These are phyloP conservation scores for Asobara japonica DNA, from an alignment of 1,140 invertebrate species.

Conservation along the genomic window DNA sequence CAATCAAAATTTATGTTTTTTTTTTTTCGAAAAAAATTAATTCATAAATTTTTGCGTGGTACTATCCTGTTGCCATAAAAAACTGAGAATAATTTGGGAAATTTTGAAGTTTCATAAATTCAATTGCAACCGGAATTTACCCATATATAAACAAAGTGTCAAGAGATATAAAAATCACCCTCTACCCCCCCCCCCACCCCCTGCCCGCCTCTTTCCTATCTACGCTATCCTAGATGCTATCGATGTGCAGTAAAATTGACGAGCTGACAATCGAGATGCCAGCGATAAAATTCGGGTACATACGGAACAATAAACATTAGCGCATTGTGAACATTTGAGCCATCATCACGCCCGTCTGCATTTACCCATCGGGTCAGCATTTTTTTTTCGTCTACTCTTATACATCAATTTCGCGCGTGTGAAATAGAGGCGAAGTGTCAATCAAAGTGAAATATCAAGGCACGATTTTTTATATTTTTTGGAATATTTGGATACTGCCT, in stretches of 20 bases:
- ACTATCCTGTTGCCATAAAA: too few species aligned
- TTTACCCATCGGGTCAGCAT: not conserved
- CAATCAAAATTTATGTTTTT: too few species aligned
- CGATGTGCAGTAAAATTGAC: conserved; percentile 25
- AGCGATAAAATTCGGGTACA: conserved; percentile 29
- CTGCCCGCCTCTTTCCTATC: too few species aligned
- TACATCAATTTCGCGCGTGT: not conserved
- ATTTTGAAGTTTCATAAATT: too few species aligned
- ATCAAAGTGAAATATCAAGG: conserved; percentile 8
- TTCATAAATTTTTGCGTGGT: too few species aligned
- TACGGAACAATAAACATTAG: conserved; percentile 35
- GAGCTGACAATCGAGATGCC: conserved; percentile 17
- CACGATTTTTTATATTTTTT: too few species aligned
- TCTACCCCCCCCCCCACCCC: not conserved
- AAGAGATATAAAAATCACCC: not conserved
- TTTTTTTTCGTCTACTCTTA: not conserved
- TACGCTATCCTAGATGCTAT: not conserved
- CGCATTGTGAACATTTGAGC: conserved; percentile 12
- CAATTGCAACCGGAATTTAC: not conserved
- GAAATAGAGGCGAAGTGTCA: not conserved
- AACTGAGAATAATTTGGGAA: too few species aligned
- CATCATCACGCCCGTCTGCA: not conserved
- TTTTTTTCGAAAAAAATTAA: not conserved
- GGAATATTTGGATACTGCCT: too few species aligned
- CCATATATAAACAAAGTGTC: not conserved